These are phyloP conservation scores for Protosalanx chinensis DNA, from an alignment of 2,797 vertebrate species.

Conservation along the genomic window DNA sequence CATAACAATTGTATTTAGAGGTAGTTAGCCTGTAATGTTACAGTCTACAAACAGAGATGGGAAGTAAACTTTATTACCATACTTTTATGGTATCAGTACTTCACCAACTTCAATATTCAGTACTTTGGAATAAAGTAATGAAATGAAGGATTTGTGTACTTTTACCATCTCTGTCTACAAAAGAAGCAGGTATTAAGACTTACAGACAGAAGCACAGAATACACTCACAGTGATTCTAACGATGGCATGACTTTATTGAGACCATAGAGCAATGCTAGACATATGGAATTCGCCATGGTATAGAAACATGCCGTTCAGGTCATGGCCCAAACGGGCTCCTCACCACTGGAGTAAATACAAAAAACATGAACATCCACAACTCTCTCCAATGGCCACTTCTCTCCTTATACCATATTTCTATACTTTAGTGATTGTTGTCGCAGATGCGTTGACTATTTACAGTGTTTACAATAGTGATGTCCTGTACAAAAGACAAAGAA, in stretches of 20 bases:
- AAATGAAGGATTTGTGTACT: no score
- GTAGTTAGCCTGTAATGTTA: no score
- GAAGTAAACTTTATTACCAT: no score
- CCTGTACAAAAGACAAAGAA: conserved; percentile 77
- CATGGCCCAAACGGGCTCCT: conserved; percentile 53
- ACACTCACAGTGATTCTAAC: conserved; percentile 43
- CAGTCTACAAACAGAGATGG: no score
- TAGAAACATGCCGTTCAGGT: conserved; percentile 67
- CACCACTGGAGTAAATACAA: conserved; percentile 59
- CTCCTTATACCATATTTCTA: conserved; percentile 56
- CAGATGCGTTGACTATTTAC: conserved; percentile 76
- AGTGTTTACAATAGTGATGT: conserved; percentile 73
- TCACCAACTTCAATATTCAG: no score
- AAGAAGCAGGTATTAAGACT: no score
- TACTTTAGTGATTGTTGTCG: conserved; percentile 76
- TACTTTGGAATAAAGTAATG: no score
- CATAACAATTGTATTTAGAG: neutral
- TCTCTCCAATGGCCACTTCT: conserved; percentile 51
- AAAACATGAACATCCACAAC: conserved; percentile 36
- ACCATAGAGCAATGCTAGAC: conserved; percentile 69
- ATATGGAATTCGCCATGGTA: conserved; percentile 66
- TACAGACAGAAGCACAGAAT: neutral
- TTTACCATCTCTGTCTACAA: no score
- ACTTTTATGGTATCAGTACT: no score
- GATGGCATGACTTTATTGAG: conserved; percentile 76